phyloP scores from a whole-genome alignment of 2,888 invertebrate genomes.

The Nipponacmea schrenckii region DNA sequence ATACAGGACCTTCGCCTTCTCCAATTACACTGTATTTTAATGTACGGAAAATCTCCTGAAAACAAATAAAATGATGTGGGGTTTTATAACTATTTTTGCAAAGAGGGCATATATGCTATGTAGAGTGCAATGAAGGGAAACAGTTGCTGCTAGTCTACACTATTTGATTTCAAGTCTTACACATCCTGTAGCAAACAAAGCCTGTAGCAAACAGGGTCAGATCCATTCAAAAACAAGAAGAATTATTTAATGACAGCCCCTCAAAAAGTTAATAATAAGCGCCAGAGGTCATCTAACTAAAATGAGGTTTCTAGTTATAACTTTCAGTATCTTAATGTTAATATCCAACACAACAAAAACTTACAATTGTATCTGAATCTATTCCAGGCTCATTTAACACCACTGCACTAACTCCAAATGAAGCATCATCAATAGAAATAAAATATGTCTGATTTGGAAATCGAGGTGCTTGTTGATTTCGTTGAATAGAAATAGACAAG shows the following conservation, averaged over 20 bases:
- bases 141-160: no score
- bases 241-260: no score
- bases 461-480: constrained; percentile 41
- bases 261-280: no score
- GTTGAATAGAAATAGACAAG: constrained; percentile 40
- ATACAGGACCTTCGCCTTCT: constrained; percentile 50
- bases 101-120: no score
- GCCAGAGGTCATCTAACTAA: no score
- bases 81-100: background rate
- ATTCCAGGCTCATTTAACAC: constrained; percentile 43
- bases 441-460: constrained; percentile 33
- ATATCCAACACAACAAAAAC: constrained; percentile 11
- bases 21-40: constrained; percentile 51
- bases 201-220: no score
- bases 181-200: no score
- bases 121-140: no score
- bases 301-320: no score
- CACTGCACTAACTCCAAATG: constrained; percentile 22
- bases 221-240: no score
- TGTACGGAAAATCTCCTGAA: constrained; percentile 32
- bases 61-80: constrained; percentile 26
- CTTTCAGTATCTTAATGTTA: no score
- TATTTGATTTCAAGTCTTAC: no score
- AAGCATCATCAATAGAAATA: constrained; percentile 37
- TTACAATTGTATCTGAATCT: constrained; percentile 43